Evolutionary conservation across 2,888 invertebrate species (phyloP).

Genomic region (Cataglyphis livida): DNA sequence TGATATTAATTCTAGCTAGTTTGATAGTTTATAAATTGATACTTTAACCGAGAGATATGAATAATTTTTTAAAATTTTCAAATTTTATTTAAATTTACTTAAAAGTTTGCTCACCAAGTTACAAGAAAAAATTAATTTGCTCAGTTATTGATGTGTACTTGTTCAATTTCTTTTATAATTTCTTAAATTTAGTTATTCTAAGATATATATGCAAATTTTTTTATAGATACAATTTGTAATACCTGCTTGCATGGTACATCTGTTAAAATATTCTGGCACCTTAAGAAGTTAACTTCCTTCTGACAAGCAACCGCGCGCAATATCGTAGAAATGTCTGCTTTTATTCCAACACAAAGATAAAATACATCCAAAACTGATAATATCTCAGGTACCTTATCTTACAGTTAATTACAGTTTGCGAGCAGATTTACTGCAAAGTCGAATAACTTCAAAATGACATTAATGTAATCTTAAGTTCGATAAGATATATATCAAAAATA

Average conservation of each 20-base stretch:
- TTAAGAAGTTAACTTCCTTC: not conserved
- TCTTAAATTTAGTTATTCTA: not conserved
- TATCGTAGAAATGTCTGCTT: not conserved
- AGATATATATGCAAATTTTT: not conserved
- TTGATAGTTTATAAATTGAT: too few relatives aligned
- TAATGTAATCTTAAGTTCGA: not conserved
- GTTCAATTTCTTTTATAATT: not conserved
- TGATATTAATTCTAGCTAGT: too few relatives aligned
- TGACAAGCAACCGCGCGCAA: not conserved
- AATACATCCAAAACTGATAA: not conserved
- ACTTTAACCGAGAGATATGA: too few relatives aligned
- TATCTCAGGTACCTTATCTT: not conserved
- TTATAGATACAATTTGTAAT: not conserved
- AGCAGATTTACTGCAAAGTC: not conserved
- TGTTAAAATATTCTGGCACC: not conserved
- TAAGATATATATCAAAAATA: not conserved
- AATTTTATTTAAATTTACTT: too few relatives aligned
- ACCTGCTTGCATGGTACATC: conserved; percentile 2
- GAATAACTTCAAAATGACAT: not conserved
- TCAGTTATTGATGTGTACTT: not conserved
- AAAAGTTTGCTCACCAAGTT: too few relatives aligned
- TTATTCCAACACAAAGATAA: not conserved
- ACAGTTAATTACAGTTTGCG: not conserved
- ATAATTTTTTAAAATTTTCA: too few relatives aligned
- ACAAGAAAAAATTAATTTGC: not conserved